Percentiles rank a stretch among this genome's conserved stretches.
These are phyloP conservation scores for Antitype chi DNA, from an alignment of 2,888 invertebrate species.

Conservation along the genomic window DNA sequence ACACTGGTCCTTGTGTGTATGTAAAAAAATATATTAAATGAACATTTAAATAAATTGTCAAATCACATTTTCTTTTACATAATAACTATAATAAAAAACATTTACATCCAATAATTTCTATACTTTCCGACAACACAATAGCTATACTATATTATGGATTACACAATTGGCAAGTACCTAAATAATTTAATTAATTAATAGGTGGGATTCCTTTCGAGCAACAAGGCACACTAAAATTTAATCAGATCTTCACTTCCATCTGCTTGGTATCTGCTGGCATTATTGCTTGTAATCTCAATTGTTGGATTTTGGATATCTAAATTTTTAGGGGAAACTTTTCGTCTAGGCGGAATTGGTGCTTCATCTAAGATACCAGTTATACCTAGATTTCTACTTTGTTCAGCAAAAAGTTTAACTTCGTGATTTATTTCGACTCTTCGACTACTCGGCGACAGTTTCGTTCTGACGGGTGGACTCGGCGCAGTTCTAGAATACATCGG, in stretches of 20 bases:
- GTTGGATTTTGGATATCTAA: conserved; percentile 67
- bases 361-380: conserved; percentile 82
- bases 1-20: neutral
- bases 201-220: conserved; percentile 69
- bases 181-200: conserved; percentile 60
- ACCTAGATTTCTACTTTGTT: conserved; percentile 78
- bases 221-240: conserved; percentile 76
- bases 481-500: conserved; percentile 84
- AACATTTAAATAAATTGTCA: conserved; percentile 20
- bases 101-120: conserved; percentile 18
- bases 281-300: conserved; percentile 58
- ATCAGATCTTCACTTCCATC: conserved; percentile 84
- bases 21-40: conserved; percentile 19
- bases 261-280: conserved; percentile 63
- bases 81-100: neutral
- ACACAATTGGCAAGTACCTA: conserved; percentile 63
- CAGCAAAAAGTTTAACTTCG: conserved; percentile 75
- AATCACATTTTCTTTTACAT: conserved; percentile 24
- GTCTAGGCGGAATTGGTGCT: conserved; percentile 82
- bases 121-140: conserved; percentile 9
- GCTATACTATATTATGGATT: neutral
- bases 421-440: conserved; percentile 72
- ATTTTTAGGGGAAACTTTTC: conserved; percentile 83
- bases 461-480: conserved; percentile 87
- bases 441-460: conserved; percentile 80